Evolutionary conservation across 2,888 invertebrate species (phyloP).

Genomic region (Caenorhabditis sp.): DNA sequence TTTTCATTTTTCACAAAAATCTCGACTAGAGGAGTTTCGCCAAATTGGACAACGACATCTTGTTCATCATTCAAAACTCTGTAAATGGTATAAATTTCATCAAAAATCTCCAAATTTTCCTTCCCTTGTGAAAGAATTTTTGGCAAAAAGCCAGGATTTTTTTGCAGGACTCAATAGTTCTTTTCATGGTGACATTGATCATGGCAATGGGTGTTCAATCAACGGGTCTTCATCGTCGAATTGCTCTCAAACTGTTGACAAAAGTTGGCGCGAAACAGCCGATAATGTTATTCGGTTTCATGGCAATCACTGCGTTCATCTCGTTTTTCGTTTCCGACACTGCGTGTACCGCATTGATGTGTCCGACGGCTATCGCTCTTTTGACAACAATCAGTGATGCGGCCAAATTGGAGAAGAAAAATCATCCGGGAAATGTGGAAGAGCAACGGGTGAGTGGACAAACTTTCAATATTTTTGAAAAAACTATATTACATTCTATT

Average conservation of each 20-base stretch:
- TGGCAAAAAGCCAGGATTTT: no score
- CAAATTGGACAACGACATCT: no score
- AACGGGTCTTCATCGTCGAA: conserved; percentile 44
- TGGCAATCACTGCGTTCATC: conserved; percentile 49
- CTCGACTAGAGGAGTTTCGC: no score
- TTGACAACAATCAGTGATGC: conserved; percentile 71
- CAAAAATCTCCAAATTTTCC: no score
- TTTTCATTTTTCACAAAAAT: no score
- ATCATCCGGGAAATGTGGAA: neutral
- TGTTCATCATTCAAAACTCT: no score
- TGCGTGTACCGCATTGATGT: conserved; percentile 83
- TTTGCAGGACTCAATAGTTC: conserved; percentile 46
- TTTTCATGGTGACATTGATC: conserved; percentile 46
- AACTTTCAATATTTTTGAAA: no score
- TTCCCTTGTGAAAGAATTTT: no score
- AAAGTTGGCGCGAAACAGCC: conserved; percentile 43
- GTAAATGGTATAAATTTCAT: no score
- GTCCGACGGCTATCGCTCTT: conserved; percentile 87
- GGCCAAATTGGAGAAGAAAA: conserved; percentile 10
- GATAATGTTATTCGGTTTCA: conserved; percentile 47
- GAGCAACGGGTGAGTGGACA: neutral
- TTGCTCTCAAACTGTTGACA: conserved; percentile 46
- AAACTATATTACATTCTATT: no score
- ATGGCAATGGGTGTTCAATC: conserved; percentile 55
- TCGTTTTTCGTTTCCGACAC: conserved; percentile 61